Evolutionary conservation across 1,140 invertebrate species (phyloP).

Genomic region (Pseudomyrmex gracilis): DNA sequence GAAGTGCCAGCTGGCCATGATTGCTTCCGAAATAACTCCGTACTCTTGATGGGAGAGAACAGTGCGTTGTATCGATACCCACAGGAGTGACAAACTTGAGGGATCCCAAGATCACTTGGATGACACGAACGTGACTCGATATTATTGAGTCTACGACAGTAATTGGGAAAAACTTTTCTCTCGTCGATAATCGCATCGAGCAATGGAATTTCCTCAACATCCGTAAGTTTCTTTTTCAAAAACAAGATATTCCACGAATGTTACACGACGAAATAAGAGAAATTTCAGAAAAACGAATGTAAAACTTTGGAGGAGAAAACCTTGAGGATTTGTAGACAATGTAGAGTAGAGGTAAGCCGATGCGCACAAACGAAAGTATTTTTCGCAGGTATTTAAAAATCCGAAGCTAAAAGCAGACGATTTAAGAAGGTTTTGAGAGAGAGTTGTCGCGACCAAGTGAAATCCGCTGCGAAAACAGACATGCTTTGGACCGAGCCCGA

Average conservation of each 20-base stretch:
- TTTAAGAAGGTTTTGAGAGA: background rate
- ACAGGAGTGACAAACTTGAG: background rate
- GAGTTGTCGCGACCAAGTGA: no score
- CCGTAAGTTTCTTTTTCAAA: background rate
- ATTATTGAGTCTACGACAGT: background rate
- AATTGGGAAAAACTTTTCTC: background rate
- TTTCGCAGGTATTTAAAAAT: constrained; percentile 19
- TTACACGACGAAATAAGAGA: background rate
- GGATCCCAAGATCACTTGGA: background rate
- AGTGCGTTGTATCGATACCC: constrained; percentile 11
- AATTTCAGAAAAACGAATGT: background rate
- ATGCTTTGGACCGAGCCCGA: constrained; percentile 91
- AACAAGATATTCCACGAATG: no score
- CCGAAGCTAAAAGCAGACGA: background rate
- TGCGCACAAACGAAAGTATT: background rate
- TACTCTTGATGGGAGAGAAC: background rate
- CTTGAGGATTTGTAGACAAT: background rate
- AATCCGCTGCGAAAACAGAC: constrained; percentile 11
- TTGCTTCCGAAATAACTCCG: background rate
- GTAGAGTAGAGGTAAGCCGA: background rate
- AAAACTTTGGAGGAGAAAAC: background rate
- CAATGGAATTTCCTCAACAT: background rate
- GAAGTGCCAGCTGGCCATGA: constrained; percentile 11
- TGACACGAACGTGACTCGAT: background rate
- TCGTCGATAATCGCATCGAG: background rate